These are phyloP conservation scores for Macropus fuliginosus DNA, from an alignment of 2,797 vertebrate species.

Conservation along the genomic window DNA sequence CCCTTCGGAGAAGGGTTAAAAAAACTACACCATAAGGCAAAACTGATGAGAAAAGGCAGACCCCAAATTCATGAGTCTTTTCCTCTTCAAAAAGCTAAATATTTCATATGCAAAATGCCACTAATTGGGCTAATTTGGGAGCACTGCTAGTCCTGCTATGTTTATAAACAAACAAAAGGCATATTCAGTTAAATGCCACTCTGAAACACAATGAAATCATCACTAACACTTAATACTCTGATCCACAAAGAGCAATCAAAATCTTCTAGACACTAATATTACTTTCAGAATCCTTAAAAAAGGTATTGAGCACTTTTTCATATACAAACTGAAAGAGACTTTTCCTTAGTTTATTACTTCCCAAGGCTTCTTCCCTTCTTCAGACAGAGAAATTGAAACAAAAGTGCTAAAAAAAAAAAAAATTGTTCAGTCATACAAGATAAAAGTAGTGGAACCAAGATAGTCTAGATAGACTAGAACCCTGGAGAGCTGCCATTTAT, in stretches of 20 bases:
- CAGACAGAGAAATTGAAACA: background rate
- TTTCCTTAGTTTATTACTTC: conserved; percentile 35
- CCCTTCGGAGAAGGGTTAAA: conserved; percentile 62
- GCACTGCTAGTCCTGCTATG: background rate
- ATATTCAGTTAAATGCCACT: background rate
- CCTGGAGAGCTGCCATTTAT: background rate
- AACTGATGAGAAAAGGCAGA: conserved; percentile 28
- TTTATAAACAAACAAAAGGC: conserved; percentile 50
- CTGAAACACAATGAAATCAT: conserved; percentile 5
- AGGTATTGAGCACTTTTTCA: background rate
- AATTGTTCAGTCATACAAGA: conserved; percentile 21
- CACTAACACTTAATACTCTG: background rate
- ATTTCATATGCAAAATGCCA: conserved; percentile 52
- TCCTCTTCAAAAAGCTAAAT: conserved; percentile 36
- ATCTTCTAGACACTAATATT: conserved; percentile 4
- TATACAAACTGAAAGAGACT: background rate
- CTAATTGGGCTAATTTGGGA: background rate
- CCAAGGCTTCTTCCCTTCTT: conserved; percentile 23
- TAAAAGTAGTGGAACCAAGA: background rate
- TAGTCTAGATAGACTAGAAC: background rate
- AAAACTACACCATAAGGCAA: conserved; percentile 63
- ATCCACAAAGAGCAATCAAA: conserved; percentile 48
- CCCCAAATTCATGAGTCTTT: conserved; percentile 37
- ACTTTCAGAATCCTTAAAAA: conserved; percentile 5
- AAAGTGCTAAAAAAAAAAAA: background rate